Evolutionary conservation across 2,888 invertebrate genomes (phyloP), one percentile per base, ranked within the genome.

Genomic region (Dasypogon diadema): DNA sequence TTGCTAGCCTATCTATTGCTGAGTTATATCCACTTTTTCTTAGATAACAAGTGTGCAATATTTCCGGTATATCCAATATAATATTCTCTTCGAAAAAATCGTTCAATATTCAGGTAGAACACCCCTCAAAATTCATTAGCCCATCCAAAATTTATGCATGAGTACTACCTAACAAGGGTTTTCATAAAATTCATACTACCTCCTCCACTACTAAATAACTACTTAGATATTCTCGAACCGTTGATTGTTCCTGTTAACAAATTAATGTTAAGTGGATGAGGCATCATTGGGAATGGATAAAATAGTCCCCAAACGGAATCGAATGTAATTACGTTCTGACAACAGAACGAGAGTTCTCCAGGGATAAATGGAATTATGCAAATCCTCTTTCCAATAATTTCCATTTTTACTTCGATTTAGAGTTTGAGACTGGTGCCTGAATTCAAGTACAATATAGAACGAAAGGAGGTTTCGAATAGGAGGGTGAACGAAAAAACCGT

Each of bases 361-460:
- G 70, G 70, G 34, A 70, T 70, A 70, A 70, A 70, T 70, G 70
- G 70, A 70, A 70, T 70, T 70, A 70, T 70, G 70, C 54, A 70
- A 70, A 70, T 70, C 54, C 34, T 30, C 54, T 70, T 56, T 54
- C 54, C 70, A 70, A 70, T 70, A 70, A 70, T 70, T 70, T 70
- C 70, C 70, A 70, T 70, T 70, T 70, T 70, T 70, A 34, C 54
- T 70, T 54, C 30, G 54, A 70, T 70, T 54, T 51, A 18, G n/a
- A 70, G 70, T 21, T 34, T 34, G 51, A 54, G 70, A 70, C 24
- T 54, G 34, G 30, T 65, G 16, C 46, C n/a, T n/a, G 48, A 3
- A 65, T 65, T 16, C 48, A 42, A 65, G 37, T 65, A 48, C 24
- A 46, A 22, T 46, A 22, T 46, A 24, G 24, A 24, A 22, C 2